Base-by-base conservation (phyloP, 2,888 invertebrate species). In the Drosophila bunnanda region DNA sequence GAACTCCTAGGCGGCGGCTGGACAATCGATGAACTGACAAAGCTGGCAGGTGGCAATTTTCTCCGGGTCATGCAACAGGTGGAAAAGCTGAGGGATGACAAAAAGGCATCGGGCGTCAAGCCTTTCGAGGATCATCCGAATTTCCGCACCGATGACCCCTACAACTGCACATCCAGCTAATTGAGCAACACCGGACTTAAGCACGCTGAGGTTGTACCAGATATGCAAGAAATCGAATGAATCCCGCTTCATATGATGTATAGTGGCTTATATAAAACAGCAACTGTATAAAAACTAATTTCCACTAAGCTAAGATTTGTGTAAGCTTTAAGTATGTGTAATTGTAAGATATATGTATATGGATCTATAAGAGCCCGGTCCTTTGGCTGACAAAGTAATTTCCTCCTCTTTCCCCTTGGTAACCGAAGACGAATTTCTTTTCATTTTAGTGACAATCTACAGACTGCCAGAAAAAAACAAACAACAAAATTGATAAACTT, bases 1-100 rank as follows among this genome's bases (percentile, higher is more conserved):
- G 96, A 96, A 90, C 93, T 96, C 32, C 94, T 96, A 89, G 95
- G 95, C 55, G 95, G 95, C 30, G 96, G 96, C n/a, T 96, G 96
- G 96, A 95, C 94, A 56, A 94, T 95, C 80, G 96, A 96, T 55
- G 96, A 96, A 85, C 93, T 96, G 70, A 95, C 95, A 65, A 96
- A 96, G 90, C 92, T 96, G 77, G 96, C 96, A 0, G 96, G 96
- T 0, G 93, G 95, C 61, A 96, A 96, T 91, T 94, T 96, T 76
- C 92, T 96, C 58, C 93, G 96, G 43, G 96, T 96, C 13, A 91
- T 93, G 91, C 83, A 87, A 53, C 90, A 90, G 76, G 96, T 96
- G 1, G 96, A 96, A 90, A 94, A 94, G 83, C 94, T 96, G n/a
- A 93, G 96, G 30, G 95, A 95, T 70, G 95, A 95, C 60, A 94